Evolutionary conservation across 2,888 invertebrate genomes (phyloP).

Genomic region (Alcis repandata): DNA sequence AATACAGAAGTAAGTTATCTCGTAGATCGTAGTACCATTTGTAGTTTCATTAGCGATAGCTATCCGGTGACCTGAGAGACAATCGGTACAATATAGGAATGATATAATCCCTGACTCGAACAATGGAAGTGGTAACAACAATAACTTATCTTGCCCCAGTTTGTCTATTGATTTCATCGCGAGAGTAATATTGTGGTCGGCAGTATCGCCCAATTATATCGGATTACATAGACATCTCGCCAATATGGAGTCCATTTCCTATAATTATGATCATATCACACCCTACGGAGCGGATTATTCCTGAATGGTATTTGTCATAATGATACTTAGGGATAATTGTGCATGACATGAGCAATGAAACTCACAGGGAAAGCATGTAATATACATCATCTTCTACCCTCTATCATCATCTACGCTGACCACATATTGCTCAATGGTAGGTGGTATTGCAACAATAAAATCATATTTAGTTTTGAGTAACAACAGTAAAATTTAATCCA

Average conservation of each 20-base stretch:
- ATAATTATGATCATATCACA: constrained; percentile 32
- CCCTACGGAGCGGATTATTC: constrained; percentile 13
- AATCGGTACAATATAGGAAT: constrained; percentile 24
- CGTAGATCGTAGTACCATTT: constrained; percentile 36
- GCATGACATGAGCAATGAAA: constrained; percentile 6
- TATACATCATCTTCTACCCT: too few relatives aligned
- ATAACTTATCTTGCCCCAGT: constrained; percentile 34
- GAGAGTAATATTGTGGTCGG: constrained; percentile 27
- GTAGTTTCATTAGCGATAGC: constrained; percentile 35
- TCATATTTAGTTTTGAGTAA: neutral
- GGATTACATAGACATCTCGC: constrained; percentile 37
- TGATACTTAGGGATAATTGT: neutral
- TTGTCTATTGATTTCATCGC: constrained; percentile 31
- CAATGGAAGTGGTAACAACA: constrained; percentile 31
- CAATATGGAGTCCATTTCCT: constrained; percentile 27
- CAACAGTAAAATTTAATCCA: neutral
- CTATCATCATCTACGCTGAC: neutral
- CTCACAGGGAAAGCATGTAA: neutral
- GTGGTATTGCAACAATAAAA: neutral
- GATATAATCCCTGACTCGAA: constrained; percentile 12
- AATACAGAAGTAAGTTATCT: constrained; percentile 38
- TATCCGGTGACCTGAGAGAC: constrained; percentile 17
- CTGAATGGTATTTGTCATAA: constrained; percentile 10
- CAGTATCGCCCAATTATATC: constrained; percentile 40
- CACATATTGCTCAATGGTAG: neutral